phyloP scores from a whole-genome alignment of 2,113 vertebrate species.

The Oophaga pumilio region DNA sequence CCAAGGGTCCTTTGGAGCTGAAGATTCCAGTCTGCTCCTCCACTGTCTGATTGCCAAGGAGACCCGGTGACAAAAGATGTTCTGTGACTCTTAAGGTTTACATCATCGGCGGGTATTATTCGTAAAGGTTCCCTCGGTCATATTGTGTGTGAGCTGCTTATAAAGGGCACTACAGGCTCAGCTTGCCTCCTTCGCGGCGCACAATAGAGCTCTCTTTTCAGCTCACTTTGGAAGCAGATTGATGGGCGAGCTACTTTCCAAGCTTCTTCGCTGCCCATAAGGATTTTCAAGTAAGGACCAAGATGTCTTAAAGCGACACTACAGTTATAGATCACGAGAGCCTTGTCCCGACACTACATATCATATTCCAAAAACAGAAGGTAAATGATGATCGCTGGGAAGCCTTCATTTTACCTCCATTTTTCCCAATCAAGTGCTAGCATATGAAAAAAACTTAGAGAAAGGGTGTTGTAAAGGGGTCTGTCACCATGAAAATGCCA shows the following conservation, averaged over 20 bases:
- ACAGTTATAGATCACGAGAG: neutral
- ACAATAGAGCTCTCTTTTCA: conserved; percentile 34
- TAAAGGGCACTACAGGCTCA: conserved; percentile 29
- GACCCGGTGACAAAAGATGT: conserved; percentile 39
- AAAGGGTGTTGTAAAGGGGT: too few relatives aligned
- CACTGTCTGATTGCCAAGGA: conserved; percentile 51
- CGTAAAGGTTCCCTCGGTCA: conserved; percentile 26
- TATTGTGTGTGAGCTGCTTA: conserved; percentile 45
- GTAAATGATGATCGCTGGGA: neutral
- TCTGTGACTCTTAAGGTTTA: conserved; percentile 36
- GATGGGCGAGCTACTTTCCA: neutral
- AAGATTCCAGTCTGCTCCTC: conserved; percentile 49
- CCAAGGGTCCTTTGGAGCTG: conserved; percentile 25
- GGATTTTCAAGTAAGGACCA: neutral
- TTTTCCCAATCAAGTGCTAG: neutral
- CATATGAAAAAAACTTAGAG: too few relatives aligned
- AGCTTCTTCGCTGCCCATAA: neutral
- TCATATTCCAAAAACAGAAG: neutral
- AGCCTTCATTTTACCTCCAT: neutral
- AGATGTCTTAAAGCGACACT: neutral
- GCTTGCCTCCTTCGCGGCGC: conserved; percentile 23
- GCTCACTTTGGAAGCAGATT: conserved; percentile 21
- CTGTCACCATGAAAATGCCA: too few relatives aligned
- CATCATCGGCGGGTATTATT: conserved; percentile 47
- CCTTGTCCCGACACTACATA: neutral